A percentile compares a stretch with the other conserved stretches of the same genome.
These are phyloP conservation scores for Caradrina clavipalpis DNA, from an alignment of 2,888 invertebrate genomes.

Conservation along the genomic window DNA sequence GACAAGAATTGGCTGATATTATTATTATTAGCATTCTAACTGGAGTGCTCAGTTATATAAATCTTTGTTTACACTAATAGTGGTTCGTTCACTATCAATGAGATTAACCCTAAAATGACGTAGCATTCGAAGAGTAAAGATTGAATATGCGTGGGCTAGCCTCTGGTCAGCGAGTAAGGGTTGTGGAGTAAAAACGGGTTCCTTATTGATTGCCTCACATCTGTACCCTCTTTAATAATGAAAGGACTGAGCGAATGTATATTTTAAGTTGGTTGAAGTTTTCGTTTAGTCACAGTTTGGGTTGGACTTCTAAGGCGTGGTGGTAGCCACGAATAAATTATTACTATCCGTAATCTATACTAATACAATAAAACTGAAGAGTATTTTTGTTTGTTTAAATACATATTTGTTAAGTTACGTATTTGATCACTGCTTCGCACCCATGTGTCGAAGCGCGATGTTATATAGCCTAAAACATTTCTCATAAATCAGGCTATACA, in stretches of 20 bases:
- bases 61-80: background rate
- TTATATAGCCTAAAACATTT: too few relatives aligned
- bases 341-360: background rate
- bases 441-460: too few relatives aligned
- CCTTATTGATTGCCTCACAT: constrained; percentile 40
- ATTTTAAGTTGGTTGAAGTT: constrained; percentile 14
- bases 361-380: too few relatives aligned
- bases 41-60: too few relatives aligned
- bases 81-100: background rate
- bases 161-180: constrained; percentile 19
- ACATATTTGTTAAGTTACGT: too few relatives aligned
- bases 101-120: constrained; percentile 2
- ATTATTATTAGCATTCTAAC: too few relatives aligned
- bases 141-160: constrained; percentile 22
- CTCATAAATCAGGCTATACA: too few relatives aligned
- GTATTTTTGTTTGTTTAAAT: too few relatives aligned
- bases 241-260: constrained; percentile 11
- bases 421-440: too few relatives aligned
- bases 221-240: constrained; percentile 41
- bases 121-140: background rate
- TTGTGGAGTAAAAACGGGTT: constrained; percentile 22
- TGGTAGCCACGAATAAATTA: background rate
- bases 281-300: constrained; percentile 7
- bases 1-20: too few relatives aligned
- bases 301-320: background rate